Base-by-base conservation (phyloP, 2,797 vertebrate genomes). In the Mus spretus region DNA sequence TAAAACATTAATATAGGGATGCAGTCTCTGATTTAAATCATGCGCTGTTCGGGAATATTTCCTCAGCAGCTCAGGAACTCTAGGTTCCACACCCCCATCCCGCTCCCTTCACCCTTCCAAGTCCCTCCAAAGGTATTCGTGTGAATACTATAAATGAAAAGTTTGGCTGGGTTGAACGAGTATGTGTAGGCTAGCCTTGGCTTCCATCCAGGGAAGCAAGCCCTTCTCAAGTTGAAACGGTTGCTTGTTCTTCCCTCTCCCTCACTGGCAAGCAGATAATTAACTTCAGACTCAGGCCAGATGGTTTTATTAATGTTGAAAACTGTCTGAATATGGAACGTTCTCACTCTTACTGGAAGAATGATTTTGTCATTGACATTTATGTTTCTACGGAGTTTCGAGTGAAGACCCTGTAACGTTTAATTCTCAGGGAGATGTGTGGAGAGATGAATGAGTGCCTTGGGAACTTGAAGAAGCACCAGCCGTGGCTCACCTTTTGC, bases 241-340 rank as follows among this genome's bases (percentile, higher is more conserved):
- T 74, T 65, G 20, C 55, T 75, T 87, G 92, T 93, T 15, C 50
- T 53, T 92, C 87, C 70, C 72, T 79, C 12, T 67, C 34, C 82
- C 59, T 94, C 57, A 50, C 47, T 84, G 92, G 47, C 1, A 79
- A 91, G 82, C 65, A 87, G 20, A 84, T 83, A 63, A 88, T 96
- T 96, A 95, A 57, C 70, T 82, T 61, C 81, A 67, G 44, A 79
- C 59, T 77, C 50, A 80, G 67, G 72, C 84, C 78, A 77, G 57
- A 91, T 93, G 83, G 70, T 89, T 93, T 94, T 79, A 70, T 86
- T 55, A 15, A 61, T 74, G 55, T 81, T 93, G 80, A 89, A 85
- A 57, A 28, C 28, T 63, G 40, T 34, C 15, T 91, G 57, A 37
- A 63, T 86, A 44, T 83, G 31, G 85, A 63, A 70, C 37, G 15